Conservation (phyloP, 1,140 invertebrate species). For the Drosophila grimshawi region DNA sequence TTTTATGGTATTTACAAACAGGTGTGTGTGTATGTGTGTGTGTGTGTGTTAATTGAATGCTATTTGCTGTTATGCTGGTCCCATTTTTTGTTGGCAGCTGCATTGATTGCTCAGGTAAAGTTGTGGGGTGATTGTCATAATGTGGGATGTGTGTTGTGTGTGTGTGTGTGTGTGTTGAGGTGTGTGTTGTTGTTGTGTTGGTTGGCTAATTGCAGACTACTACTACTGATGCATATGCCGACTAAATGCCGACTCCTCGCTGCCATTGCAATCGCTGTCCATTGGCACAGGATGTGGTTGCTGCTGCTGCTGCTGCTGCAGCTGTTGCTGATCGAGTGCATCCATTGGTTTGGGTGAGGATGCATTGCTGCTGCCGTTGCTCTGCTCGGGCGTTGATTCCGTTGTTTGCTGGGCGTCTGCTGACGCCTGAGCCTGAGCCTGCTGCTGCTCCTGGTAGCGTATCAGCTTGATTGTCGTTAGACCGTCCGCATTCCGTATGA, state of each 20-base stretch:
- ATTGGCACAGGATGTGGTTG: conserved; percentile 65
- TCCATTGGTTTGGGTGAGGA: conserved; percentile 68
- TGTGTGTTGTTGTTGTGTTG: conserved; percentile 3
- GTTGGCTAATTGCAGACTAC: not conserved
- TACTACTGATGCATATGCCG: conserved; percentile 70
- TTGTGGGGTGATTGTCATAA: conserved; percentile 59
- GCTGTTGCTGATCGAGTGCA: conserved; percentile 39
- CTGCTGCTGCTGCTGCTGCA: conserved; percentile 7
- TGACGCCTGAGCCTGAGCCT: not conserved
- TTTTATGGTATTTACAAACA: conserved; percentile 36
- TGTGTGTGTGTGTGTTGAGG: not conserved
- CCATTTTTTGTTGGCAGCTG: conserved; percentile 42
- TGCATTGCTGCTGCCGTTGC: conserved; percentile 12
- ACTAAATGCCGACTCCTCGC: conserved; percentile 59
- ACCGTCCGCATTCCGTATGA: conserved; percentile 83
- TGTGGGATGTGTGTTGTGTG: conserved; percentile 21
- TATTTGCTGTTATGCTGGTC: conserved; percentile 65
- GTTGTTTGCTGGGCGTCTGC: conserved; percentile 50
- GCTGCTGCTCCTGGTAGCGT: conserved; percentile 71
- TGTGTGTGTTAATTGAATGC: conserved; percentile 22
- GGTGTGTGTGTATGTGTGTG: conserved; percentile 15
- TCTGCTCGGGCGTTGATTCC: conserved; percentile 39
- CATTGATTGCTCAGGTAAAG: conserved; percentile 68
- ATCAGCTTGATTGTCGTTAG: conserved; percentile 84
- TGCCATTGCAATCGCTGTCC: conserved; percentile 74